Evolutionary conservation across 2,113 vertebrate species (phyloP).

Genomic region (Hippocampus abdominalis): DNA sequence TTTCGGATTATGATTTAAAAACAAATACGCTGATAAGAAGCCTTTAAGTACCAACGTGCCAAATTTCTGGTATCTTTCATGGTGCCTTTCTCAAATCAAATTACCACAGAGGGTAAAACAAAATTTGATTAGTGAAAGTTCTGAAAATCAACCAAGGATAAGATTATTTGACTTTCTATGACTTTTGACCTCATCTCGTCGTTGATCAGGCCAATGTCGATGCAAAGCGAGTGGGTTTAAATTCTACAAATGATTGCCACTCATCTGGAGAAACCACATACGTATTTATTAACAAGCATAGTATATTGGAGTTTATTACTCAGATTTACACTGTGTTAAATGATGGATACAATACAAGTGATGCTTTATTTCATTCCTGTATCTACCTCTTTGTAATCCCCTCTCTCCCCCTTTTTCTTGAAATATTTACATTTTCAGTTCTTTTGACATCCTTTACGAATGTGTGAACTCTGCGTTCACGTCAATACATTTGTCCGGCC

Average conservation of each 20-base stretch:
- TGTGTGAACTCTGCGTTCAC: no score
- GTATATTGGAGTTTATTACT: not conserved
- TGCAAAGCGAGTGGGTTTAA: not conserved
- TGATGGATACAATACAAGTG: not conserved
- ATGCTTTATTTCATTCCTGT: no score
- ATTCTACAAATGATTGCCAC: not conserved
- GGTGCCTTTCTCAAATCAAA: not conserved
- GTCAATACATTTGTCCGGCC: not conserved
- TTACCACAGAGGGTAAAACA: not conserved
- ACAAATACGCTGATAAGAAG: not conserved
- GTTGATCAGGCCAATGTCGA: not conserved
- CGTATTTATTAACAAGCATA: not conserved
- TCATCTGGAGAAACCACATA: no score
- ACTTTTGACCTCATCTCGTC: not conserved
- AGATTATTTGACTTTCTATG: not conserved
- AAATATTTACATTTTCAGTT: not conserved
- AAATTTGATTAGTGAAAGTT: not conserved
- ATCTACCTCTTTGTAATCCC: not conserved
- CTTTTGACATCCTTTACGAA: no score
- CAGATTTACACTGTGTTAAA: not conserved
- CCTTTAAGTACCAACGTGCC: not conserved
- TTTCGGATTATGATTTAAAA: not conserved
- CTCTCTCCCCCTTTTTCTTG: not conserved
- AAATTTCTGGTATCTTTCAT: not conserved
- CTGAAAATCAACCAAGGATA: not conserved